Evolutionary conservation across 2,797 vertebrate genomes (phyloP).

Genomic region (Harpagifer antarcticus): DNA sequence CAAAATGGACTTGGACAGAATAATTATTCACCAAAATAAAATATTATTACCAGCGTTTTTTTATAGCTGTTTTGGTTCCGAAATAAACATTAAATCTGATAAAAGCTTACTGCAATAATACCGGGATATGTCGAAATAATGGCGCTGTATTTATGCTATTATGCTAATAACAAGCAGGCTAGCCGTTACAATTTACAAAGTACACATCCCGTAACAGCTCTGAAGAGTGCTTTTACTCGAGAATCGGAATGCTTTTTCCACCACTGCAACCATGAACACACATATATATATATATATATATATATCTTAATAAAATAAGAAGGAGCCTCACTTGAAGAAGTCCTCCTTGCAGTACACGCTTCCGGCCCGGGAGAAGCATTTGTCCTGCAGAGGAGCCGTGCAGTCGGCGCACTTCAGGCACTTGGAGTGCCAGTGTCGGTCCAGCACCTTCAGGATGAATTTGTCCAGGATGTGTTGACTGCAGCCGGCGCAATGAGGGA

Average conservation of each 20-base stretch:
- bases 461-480: slow-evolving; percentile 98
- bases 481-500: slow-evolving; percentile 97
- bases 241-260: too few species aligned
- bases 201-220: too few species aligned
- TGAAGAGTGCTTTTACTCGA: too few species aligned
- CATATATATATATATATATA: too few species aligned
- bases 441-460: slow-evolving; percentile 99
- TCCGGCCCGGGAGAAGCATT: slow-evolving; percentile 95
- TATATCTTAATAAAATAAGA: background rate
- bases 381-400: slow-evolving; percentile 94
- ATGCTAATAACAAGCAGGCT: too few species aligned
- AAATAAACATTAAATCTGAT: background rate
- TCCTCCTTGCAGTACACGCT: slow-evolving; percentile 99
- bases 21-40: background rate
- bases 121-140: background rate
- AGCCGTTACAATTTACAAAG: too few species aligned
- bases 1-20: background rate
- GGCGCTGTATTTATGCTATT: background rate
- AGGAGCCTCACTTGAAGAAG: slow-evolving; percentile 96
- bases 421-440: slow-evolving; percentile 98
- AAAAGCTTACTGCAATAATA: background rate
- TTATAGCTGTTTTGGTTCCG: background rate
- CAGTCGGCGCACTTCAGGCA: slow-evolving; percentile 99
- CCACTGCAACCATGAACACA: background rate
- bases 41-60: background rate